Base-by-base conservation (phyloP, 2,888 invertebrate species). In the Eulithis testata region DNA sequence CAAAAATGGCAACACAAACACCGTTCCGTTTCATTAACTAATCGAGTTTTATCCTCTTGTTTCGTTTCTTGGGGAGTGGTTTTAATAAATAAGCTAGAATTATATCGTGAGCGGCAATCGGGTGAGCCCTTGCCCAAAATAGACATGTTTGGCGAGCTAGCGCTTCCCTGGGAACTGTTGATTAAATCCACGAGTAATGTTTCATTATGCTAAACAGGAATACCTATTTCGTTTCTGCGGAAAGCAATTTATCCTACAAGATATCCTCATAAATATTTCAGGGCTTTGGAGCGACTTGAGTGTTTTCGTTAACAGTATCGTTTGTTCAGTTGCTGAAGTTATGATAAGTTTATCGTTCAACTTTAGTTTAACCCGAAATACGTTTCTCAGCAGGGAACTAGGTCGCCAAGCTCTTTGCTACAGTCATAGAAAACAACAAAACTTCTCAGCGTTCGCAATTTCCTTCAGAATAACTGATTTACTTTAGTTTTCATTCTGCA, bases 61-160 rank as follows among this genome's bases (percentile, higher is more conserved):
- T 50, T 59, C 55, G 57, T 56, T 63, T 59, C 61, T 61, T 45
- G 65, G 58, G 44, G 53, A 60, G 47, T 53, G 65, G 63, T 63
- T 63, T 64, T 63, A 60, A 61, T 70, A 63, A 63, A 66, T 63
- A 66, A 54, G 53, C 51, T 50, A 52, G 61, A 56, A 55, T 53
- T 61, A 52, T 62, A 52, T 51, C 31, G 53, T 57, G 59, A 49
- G 52, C 59, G 59, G 60, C 49, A 44, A 58, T 65, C 66, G 54
- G 45, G 58, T 21, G 36, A 68, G 60, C 65, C 64, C 67, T 73
- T 65, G 68, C 67, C 69, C 63, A 65, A 66, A 71, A 71, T 73
- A 69, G 66, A 72, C 57, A 70, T 63, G 62, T 56, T 66, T 63
- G 64, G 69, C 61, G 62, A 66, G 69, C 70, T 68, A 58, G 60